A percentile compares a stretch with the other conserved stretches of the same genome.
These are phyloP conservation scores for Papilio polytes DNA, from an alignment of 1,140 invertebrate genomes.

Conservation along the genomic window DNA sequence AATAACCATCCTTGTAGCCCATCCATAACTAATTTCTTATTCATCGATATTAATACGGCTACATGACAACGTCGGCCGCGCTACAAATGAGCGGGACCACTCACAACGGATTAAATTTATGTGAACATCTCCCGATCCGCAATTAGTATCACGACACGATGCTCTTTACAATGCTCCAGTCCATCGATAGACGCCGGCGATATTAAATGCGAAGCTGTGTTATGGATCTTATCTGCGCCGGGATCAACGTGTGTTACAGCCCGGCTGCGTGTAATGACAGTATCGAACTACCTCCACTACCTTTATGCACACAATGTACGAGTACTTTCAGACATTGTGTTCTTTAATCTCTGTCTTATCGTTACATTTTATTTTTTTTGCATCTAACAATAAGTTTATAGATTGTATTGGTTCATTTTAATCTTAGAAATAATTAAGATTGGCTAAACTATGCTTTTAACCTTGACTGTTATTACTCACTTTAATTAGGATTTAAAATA, in stretches of 20 bases:
- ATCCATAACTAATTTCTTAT: constrained; percentile 83
- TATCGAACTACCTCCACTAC: background rate
- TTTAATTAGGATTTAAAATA: background rate
- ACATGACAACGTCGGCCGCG: constrained; percentile 76
- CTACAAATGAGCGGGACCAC: constrained; percentile 76
- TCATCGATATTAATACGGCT: constrained; percentile 80
- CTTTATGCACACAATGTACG: background rate
- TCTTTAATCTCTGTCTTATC: background rate
- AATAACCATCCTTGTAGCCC: constrained; percentile 76
- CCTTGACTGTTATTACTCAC: background rate
- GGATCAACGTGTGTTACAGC: constrained; percentile 2
- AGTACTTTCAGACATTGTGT: background rate
- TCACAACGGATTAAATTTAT: constrained; percentile 77
- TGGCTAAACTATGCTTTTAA: too few relatives aligned
- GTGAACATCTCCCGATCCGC: constrained; percentile 74
- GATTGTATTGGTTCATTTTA: background rate
- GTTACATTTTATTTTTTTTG: constrained; percentile 13
- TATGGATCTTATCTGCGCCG: constrained; percentile 16
- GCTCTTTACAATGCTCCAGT: constrained; percentile 47
- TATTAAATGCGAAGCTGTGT: constrained; percentile 31
- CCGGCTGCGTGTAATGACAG: constrained; percentile 12
- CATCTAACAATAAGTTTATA: background rate
- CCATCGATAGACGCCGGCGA: constrained; percentile 41
- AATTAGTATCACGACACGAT: constrained; percentile 70
- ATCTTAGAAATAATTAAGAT: too few relatives aligned